Evolutionary conservation across 2,113 vertebrate species (phyloP).

Genomic region (Turdus rufiventris): DNA sequence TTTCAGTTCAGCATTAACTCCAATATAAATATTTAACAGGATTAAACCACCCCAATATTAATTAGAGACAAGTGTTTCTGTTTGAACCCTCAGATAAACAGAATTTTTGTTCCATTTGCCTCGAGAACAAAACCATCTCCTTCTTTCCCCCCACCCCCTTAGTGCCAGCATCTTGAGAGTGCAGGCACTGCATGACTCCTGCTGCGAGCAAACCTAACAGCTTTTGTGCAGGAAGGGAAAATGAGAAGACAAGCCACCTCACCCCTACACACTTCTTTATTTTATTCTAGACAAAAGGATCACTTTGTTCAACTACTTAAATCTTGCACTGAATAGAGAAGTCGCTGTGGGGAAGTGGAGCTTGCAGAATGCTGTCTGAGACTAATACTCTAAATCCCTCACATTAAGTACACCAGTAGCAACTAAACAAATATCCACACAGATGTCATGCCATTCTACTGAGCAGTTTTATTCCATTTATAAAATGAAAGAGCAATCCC

Average conservation of each 20-base stretch:
- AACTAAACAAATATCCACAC: conserved; percentile 55
- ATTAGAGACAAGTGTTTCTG: background rate
- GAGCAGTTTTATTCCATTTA: conserved; percentile 56
- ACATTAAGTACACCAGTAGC: conserved; percentile 46
- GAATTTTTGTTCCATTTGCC: background rate
- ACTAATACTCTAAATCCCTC: conserved; percentile 52
- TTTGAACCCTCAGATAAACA: background rate
- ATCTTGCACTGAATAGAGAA: conserved; percentile 17
- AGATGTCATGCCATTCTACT: conserved; percentile 53
- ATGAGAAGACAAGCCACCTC: background rate
- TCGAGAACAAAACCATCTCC: background rate
- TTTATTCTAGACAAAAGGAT: conserved; percentile 20
- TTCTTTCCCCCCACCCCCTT: background rate
- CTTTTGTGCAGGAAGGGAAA: background rate
- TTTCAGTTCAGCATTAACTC: background rate
- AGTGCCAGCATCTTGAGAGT: background rate
- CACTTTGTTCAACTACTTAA: conserved; percentile 37
- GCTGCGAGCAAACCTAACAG: background rate
- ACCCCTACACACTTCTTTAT: background rate
- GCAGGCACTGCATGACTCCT: background rate
- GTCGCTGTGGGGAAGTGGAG: background rate
- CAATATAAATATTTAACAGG: background rate
- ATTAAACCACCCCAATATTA: background rate
- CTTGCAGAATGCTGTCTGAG: background rate
- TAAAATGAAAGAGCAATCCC: conserved; percentile 47